These are phyloP conservation scores for Pristionchus maxplancki DNA, from an alignment of 2,888 invertebrate genomes.

Conservation along the genomic window DNA sequence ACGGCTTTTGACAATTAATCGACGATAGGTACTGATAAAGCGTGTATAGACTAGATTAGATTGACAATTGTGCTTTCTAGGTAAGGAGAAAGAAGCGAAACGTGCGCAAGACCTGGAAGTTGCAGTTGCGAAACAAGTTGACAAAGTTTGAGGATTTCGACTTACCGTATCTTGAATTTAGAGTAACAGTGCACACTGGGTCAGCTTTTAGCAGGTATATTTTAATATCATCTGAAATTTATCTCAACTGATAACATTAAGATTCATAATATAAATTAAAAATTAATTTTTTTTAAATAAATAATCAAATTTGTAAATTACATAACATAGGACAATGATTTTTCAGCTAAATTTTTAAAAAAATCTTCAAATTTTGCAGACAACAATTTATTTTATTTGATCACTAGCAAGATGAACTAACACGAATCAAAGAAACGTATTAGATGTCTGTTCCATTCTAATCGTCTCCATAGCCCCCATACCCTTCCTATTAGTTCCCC, in stretches of 20 bases:
- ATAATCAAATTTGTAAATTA: too few species aligned
- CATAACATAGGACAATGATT: too few species aligned
- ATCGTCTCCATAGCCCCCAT: constrained; percentile 19
- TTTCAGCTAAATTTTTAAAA: too few species aligned
- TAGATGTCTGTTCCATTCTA: not conserved
- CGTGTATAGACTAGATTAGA: not conserved
- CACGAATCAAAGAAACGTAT: too few species aligned
- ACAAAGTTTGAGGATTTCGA: not conserved
- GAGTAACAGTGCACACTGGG: not conserved
- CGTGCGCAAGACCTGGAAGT: not conserved
- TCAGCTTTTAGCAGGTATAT: not conserved
- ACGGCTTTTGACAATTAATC: too few species aligned
- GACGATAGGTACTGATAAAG: not conserved
- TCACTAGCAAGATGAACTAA: too few species aligned
- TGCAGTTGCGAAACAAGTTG: not conserved
- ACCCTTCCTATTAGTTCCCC: not conserved
- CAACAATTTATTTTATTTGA: too few species aligned
- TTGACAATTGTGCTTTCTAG: not conserved
- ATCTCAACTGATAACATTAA: not conserved
- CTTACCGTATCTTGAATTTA: not conserved
- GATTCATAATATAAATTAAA: not conserved
- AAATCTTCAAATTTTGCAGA: too few species aligned
- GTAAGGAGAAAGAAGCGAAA: not conserved
- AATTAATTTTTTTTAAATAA: not conserved
- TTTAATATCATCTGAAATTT: not conserved